A percentile compares a stretch with the other conserved stretches of the same genome.
These are phyloP conservation scores for Perizoma affinitatum DNA, from an alignment of 2,888 invertebrate species.

Conservation along the genomic window DNA sequence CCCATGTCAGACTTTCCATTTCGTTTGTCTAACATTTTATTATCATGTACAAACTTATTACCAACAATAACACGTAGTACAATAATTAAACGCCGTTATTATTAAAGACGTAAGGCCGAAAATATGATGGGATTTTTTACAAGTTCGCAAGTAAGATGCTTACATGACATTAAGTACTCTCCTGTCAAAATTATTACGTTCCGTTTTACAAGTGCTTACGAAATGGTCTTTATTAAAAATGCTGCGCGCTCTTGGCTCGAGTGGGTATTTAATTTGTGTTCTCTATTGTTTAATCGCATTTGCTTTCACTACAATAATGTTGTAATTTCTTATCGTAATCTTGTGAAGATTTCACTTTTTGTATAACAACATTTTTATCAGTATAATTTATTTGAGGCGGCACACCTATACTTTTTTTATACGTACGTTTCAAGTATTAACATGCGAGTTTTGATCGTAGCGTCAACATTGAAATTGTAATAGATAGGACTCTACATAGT, in stretches of 20 bases:
- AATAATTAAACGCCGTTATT: constrained; percentile 30
- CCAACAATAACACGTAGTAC: constrained; percentile 2
- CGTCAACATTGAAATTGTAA: too few relatives aligned
- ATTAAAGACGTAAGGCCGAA: constrained; percentile 27
- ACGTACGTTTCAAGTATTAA: too few relatives aligned
- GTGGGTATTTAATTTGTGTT: constrained; percentile 43
- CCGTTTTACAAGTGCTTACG: constrained; percentile 53
- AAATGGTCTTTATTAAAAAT: constrained; percentile 57
- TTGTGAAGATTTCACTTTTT: constrained; percentile 18
- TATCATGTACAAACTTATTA: constrained; percentile 39
- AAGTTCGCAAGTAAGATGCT: constrained; percentile 37
- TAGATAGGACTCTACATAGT: too few relatives aligned
- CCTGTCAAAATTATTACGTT: constrained; percentile 56
- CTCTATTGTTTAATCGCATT: constrained; percentile 34
- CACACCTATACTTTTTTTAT: too few relatives aligned
- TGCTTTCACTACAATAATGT: constrained; percentile 28
- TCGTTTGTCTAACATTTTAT: constrained; percentile 57
- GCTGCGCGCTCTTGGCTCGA: constrained; percentile 35
- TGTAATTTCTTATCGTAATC: constrained; percentile 20
- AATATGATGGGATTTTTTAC: constrained; percentile 16
- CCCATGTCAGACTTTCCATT: constrained; percentile 61
- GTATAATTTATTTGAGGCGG: too few relatives aligned
- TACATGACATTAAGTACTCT: constrained; percentile 61
- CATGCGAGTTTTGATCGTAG: too few relatives aligned
- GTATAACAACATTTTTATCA: constrained; percentile 1